These are phyloP conservation scores for Piaya cayana DNA, from an alignment of 2,113 vertebrate species.

Conservation along the genomic window DNA sequence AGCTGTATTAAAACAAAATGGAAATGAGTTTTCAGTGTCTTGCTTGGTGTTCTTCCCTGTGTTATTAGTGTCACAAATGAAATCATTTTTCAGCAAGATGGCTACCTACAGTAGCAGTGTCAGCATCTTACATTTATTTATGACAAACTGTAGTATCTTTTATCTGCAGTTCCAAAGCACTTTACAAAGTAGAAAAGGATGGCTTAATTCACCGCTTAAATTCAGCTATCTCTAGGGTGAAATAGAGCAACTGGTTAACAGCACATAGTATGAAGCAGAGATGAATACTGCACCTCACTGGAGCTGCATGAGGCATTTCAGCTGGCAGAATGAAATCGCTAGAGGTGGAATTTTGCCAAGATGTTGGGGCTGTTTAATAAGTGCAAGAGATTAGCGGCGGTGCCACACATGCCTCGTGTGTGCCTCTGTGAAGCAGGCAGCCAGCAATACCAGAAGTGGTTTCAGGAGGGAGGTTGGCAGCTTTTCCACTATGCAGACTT, in stretches of 20 bases:
- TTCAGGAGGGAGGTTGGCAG: slow-evolving; percentile 12
- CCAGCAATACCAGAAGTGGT: slow-evolving; percentile 5
- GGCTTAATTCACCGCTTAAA: slow-evolving; percentile 37
- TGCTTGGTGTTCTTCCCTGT: not conserved
- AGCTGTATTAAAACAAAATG: slow-evolving; percentile 12
- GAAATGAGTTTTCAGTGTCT: slow-evolving; percentile 51
- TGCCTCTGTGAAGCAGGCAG: not conserved
- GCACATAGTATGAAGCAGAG: not conserved
- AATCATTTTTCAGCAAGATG: slow-evolving; percentile 50
- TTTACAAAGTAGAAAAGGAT: slow-evolving; percentile 25
- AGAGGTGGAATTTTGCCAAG: slow-evolving; percentile 31
- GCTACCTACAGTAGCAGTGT: slow-evolving; percentile 42
- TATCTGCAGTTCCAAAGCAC: slow-evolving; percentile 36
- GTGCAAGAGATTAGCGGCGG: not conserved
- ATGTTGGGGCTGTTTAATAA: slow-evolving; percentile 32
- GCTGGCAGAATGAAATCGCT: slow-evolving; percentile 35
- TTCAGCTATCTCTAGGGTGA: slow-evolving; percentile 14
- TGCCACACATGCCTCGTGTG: not conserved
- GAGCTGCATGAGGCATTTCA: not conserved
- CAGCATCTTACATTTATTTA: slow-evolving; percentile 57
- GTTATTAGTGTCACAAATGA: slow-evolving; percentile 59
- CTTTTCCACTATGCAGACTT: not conserved
- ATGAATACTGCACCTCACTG: not conserved
- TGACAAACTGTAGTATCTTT: slow-evolving; percentile 34
- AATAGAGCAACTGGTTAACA: slow-evolving; percentile 26